These are phyloP conservation scores for Brachionus manjavacas DNA, from an alignment of 1,140 invertebrate species.

Conservation along the genomic window DNA sequence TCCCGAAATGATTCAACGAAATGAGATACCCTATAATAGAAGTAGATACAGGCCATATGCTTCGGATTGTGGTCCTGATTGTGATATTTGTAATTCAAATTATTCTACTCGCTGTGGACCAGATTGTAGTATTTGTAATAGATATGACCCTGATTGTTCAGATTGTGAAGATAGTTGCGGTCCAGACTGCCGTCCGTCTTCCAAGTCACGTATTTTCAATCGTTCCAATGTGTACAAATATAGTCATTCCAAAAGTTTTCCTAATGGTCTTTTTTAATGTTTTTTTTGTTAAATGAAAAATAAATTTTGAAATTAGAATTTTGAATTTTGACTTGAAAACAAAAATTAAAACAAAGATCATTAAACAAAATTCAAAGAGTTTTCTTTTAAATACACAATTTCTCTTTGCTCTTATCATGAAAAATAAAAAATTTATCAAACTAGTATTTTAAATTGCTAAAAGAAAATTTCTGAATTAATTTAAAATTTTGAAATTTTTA, in stretches of 20 bases:
- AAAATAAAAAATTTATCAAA: not conserved
- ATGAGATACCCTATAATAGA: not conserved
- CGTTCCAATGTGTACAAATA: not conserved
- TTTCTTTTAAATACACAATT: not conserved
- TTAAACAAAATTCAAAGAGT: not conserved
- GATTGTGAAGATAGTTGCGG: not conserved
- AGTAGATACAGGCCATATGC: not conserved
- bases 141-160: not conserved
- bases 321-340: not conserved
- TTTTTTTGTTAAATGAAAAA: not conserved
- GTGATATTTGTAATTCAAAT: not conserved
- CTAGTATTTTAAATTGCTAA: not conserved
- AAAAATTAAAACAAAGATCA: not conserved
- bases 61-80: not conserved
- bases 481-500: not conserved
- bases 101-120: not conserved
- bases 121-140: not conserved
- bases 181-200: not conserved
- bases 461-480: not conserved
- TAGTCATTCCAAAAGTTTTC: not conserved
- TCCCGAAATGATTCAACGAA: slow-evolving; percentile 1
- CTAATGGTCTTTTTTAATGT: slow-evolving; percentile 18
- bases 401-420: not conserved
- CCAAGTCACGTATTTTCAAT: not conserved
- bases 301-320: not conserved